Conservation (phyloP, 1,140 invertebrate species). For the Thalassaphorura encarpata region DNA sequence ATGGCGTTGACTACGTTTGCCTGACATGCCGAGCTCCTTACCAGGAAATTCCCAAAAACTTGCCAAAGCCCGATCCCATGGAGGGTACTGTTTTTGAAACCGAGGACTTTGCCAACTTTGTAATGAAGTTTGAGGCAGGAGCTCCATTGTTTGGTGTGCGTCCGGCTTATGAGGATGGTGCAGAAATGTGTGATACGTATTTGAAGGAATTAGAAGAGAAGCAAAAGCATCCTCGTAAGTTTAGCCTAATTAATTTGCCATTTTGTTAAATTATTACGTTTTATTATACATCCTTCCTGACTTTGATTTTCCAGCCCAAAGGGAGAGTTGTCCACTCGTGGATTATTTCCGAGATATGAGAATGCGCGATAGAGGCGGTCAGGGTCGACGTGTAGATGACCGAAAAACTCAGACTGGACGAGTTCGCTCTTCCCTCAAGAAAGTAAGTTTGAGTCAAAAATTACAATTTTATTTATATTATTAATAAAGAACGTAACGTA, state of each 20-base stretch:
- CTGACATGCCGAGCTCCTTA: constrained; percentile 3
- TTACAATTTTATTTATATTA: too few species aligned
- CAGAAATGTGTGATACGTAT: constrained; percentile 23
- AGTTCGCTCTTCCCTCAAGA: too few species aligned
- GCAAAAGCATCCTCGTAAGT: not conserved
- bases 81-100: not conserved
- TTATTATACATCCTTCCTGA: not conserved
- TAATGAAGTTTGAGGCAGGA: constrained; percentile 11
- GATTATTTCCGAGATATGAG: not conserved
- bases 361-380: too few species aligned
- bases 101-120: constrained; percentile 11
- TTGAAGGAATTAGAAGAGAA: constrained; percentile 26
- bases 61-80: not conserved
- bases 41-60: not conserved
- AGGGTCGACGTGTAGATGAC: too few species aligned
- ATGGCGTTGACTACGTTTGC: constrained; percentile 12
- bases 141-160: constrained; percentile 8
- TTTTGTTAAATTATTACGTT: not conserved
- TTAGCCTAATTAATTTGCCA: not conserved
- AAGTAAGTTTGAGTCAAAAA: too few species aligned
- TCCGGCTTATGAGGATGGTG: constrained; percentile 10
- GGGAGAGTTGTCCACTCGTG: not conserved
- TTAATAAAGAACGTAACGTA: too few species aligned
- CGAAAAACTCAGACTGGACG: too few species aligned
- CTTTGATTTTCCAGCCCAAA: not conserved